A percentile compares a stretch with the other conserved stretches of the same genome.
These are phyloP conservation scores for Drosophila recens DNA, from an alignment of 2,888 invertebrate genomes.

Conservation along the genomic window DNA sequence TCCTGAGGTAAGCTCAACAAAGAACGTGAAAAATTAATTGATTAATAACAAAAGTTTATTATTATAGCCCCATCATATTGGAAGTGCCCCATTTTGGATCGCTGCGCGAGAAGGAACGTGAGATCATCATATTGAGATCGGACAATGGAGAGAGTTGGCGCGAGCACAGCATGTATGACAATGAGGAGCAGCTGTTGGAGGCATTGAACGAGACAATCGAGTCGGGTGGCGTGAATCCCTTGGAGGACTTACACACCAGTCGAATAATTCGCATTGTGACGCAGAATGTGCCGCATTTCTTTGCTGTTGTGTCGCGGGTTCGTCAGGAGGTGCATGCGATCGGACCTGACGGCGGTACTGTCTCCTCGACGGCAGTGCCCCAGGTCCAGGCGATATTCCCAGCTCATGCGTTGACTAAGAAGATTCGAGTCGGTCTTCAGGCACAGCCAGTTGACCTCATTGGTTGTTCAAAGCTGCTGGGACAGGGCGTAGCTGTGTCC, in stretches of 20 bases:
- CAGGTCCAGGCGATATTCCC: slow-evolving; percentile 95
- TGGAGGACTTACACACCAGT: slow-evolving; percentile 94
- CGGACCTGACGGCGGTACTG: slow-evolving; percentile 98
- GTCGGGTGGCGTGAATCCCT: slow-evolving; percentile 86
- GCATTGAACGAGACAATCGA: slow-evolving; percentile 93
- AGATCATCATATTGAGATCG: slow-evolving; percentile 97
- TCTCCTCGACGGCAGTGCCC: slow-evolving; percentile 97
- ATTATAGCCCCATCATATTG: slow-evolving; percentile 92
- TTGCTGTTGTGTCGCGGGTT: slow-evolving; percentile 97
- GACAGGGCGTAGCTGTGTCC: slow-evolving; percentile 98
- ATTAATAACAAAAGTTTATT: background rate
- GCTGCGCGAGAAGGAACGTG: slow-evolving; percentile 95
- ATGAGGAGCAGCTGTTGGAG: slow-evolving; percentile 95
- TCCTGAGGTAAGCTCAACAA: slow-evolving; percentile 91
- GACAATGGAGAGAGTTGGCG: slow-evolving; percentile 99
- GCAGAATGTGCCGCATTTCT: slow-evolving; percentile 98
- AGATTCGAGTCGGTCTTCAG: slow-evolving; percentile 98
- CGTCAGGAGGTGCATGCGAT: slow-evolving; percentile 98
- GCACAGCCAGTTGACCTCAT: slow-evolving; percentile 97
- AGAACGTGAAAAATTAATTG: background rate
- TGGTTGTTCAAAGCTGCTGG: slow-evolving; percentile 93
- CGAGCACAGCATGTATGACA: slow-evolving; percentile 95
- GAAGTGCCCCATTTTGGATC: slow-evolving; percentile 99
- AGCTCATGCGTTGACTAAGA: slow-evolving; percentile 98
- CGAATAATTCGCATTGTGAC: slow-evolving; percentile 97